A percentile compares a stretch with the other conserved stretches of the same genome.
phyloP scores from a whole-genome alignment of 2,113 vertebrate genomes.

The Cyprinodon tularosa region DNA sequence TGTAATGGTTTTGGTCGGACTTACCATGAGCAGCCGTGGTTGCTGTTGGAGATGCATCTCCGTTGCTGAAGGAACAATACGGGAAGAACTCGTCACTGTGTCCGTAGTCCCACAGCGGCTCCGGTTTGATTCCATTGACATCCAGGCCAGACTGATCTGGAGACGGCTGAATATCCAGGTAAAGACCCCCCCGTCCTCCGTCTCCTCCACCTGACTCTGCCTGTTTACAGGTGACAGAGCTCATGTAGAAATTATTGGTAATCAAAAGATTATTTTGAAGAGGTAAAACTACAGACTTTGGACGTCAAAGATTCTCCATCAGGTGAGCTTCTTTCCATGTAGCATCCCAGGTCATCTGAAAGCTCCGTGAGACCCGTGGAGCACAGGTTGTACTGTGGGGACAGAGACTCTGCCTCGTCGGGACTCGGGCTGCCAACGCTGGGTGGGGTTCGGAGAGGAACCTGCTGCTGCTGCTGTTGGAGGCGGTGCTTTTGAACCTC shows the following conservation, averaged over 20 bases:
- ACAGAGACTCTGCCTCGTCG: slow-evolving; percentile 87
- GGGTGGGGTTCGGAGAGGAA: slow-evolving; percentile 22
- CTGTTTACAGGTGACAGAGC: slow-evolving; percentile 51
- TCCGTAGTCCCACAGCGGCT: slow-evolving; percentile 90
- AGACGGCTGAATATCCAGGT: slow-evolving; percentile 94
- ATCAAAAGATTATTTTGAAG: neutral
- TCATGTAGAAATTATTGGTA: too few relatives aligned
- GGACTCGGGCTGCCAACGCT: slow-evolving; percentile 82
- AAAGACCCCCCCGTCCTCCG: slow-evolving; percentile 87
- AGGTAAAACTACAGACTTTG: slow-evolving; percentile 41
- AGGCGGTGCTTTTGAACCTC: slow-evolving; percentile 93
- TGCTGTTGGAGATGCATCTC: slow-evolving; percentile 85
- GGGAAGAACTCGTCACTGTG: slow-evolving; percentile 88
- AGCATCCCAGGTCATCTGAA: slow-evolving; percentile 86
- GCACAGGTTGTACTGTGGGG: slow-evolving; percentile 87
- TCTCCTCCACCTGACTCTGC: slow-evolving; percentile 80
- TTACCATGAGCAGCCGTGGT: slow-evolving; percentile 87
- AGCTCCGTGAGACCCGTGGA: slow-evolving; percentile 89
- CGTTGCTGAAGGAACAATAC: slow-evolving; percentile 91
- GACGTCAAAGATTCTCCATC: slow-evolving; percentile 75
- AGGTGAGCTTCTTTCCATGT: slow-evolving; percentile 87
- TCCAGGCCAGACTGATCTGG: slow-evolving; percentile 95
- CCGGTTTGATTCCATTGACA: slow-evolving; percentile 94
- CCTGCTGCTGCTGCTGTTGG: slow-evolving; percentile 84
- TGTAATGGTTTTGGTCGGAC: neutral